phyloP scores from a whole-genome alignment of 2,113 vertebrate species.

The Indicator maculatus region DNA sequence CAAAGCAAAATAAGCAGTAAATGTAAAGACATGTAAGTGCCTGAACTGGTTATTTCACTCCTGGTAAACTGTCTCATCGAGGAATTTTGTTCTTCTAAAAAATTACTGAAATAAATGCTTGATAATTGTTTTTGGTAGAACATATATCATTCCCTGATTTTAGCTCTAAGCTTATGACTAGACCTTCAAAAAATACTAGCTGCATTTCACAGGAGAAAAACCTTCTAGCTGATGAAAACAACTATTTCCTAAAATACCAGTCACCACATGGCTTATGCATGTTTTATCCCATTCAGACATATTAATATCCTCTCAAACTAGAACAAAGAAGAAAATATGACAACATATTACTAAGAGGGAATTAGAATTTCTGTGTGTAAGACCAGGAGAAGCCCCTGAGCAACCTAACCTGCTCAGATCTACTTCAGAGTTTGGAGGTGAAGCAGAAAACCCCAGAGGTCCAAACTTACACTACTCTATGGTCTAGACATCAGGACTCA shows the following conservation, averaged over 20 bases:
- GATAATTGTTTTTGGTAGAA: neutral
- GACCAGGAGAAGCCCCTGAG: neutral
- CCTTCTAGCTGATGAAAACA: conserved; percentile 8
- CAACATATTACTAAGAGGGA: neutral
- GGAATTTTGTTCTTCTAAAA: neutral
- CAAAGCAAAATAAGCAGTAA: neutral
- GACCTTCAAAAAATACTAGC: neutral
- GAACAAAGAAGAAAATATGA: neutral
- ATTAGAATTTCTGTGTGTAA: neutral
- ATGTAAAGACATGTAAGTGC: neutral
- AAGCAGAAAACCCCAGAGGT: neutral
- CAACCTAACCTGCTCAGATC: neutral
- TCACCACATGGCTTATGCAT: neutral
- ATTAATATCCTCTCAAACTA: conserved; percentile 18
- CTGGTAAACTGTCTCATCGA: neutral
- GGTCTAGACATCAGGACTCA: neutral
- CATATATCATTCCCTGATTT: fast-evolving
- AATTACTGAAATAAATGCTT: neutral
- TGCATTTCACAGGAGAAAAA: neutral
- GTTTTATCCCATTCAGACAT: conserved; percentile 33
- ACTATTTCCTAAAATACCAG: neutral
- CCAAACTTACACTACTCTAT: neutral
- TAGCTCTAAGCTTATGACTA: neutral
- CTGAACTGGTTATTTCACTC: neutral
- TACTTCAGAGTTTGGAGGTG: neutral